These are phyloP conservation scores for Acrobasis consociella DNA, from an alignment of 2,888 invertebrate genomes.

Conservation along the genomic window DNA sequence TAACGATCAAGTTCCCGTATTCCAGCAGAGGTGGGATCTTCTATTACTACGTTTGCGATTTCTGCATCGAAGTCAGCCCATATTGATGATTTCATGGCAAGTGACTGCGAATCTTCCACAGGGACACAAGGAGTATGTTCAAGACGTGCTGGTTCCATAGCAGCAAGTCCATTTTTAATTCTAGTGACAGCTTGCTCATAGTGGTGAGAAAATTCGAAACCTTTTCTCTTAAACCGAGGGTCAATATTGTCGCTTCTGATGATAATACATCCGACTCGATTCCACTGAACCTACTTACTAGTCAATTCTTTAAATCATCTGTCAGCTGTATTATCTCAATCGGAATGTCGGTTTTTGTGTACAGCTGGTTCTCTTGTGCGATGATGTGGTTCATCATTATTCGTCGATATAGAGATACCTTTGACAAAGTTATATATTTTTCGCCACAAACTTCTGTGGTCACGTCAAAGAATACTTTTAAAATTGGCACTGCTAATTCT, in stretches of 20 bases:
- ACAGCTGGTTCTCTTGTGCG: background rate
- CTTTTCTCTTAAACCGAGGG: background rate
- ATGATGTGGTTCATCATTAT: background rate
- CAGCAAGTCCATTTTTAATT: no score
- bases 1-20: slow-evolving; percentile 5
- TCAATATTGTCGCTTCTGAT: slow-evolving; percentile 2
- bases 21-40: slow-evolving; percentile 6
- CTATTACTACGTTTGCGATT: background rate
- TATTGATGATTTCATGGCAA: background rate
- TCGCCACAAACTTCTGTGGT: background rate
- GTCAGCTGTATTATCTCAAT: background rate
- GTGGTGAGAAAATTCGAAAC: no score
- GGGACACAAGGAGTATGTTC: background rate
- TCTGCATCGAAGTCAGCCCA: slow-evolving; percentile 11
- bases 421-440: background rate
- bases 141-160: background rate
- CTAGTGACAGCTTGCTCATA: no score
- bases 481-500: background rate
- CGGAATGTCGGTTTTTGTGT: background rate
- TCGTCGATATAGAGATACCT: background rate
- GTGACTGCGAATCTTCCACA: background rate
- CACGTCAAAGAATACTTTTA: background rate
- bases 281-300: background rate
- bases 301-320: background rate
- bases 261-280: background rate